phyloP scores from a whole-genome alignment of 2,113 vertebrate genomes.

The Cephalopholis sonnerati region DNA sequence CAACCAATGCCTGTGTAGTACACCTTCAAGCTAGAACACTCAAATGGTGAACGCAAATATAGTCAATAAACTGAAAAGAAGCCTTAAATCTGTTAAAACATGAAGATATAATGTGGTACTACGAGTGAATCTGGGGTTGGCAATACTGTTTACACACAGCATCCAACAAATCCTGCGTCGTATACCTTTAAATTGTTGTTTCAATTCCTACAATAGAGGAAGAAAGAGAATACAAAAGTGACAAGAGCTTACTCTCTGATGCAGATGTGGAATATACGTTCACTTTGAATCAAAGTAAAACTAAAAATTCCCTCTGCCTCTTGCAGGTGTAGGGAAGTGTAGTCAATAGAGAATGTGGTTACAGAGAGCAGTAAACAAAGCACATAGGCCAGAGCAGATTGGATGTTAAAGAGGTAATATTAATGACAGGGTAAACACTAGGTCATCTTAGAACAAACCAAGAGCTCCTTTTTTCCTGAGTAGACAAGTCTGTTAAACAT shows the following conservation, averaged over 20 bases:
- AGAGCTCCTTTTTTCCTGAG: conserved; percentile 12
- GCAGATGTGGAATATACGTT: not conserved
- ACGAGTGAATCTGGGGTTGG: no score
- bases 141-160: no score
- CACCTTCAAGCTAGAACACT: no score
- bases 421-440: conserved; percentile 16
- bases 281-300: conserved; percentile 5
- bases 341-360: not conserved
- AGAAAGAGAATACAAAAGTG: not conserved
- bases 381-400: not conserved
- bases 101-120: no score
- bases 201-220: not conserved
- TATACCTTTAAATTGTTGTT: not conserved
- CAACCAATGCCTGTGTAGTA: no score
- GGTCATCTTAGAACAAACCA: conserved; percentile 35
- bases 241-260: not conserved
- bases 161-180: no score
- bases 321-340: no score
- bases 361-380: conserved; percentile 6
- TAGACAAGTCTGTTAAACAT: conserved; percentile 62
- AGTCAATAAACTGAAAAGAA: no score
- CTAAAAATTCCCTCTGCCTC: not conserved
- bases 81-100: no score
- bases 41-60: no score
- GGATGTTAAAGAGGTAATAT: conserved; percentile 21